phyloP scores from a whole-genome alignment of 2,113 vertebrate species.

The Mormyrus lacerda region DNA sequence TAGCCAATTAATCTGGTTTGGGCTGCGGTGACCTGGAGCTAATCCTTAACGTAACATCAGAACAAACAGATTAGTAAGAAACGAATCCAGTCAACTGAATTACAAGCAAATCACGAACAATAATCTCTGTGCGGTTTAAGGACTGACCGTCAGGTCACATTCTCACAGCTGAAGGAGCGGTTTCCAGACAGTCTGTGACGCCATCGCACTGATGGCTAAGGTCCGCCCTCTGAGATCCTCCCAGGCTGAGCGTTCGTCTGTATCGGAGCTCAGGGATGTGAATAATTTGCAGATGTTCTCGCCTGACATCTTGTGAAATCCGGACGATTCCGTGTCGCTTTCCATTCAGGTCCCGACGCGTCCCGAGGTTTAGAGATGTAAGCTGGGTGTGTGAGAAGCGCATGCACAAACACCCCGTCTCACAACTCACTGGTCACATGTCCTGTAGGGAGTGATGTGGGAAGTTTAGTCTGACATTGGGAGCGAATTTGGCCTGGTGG shows the following conservation, averaged over 20 bases:
- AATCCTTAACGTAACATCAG: background rate
- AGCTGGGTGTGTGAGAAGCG: background rate
- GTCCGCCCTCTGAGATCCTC: background rate
- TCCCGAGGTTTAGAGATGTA: background rate
- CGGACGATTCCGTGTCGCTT: background rate
- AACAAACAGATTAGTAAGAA: background rate
- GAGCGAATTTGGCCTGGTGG: background rate
- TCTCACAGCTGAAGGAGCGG: background rate
- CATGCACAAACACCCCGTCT: background rate
- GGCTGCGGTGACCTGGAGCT: background rate
- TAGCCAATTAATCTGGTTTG: background rate
- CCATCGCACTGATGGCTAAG: background rate
- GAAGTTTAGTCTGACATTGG: background rate
- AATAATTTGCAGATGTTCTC: background rate
- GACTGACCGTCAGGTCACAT: background rate
- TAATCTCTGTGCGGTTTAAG: background rate
- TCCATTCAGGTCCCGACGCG: background rate
- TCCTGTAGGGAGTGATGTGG: background rate
- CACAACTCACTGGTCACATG: background rate
- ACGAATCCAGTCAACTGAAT: background rate
- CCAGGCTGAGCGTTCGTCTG: background rate
- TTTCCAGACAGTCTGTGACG: background rate
- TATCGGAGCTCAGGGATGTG: background rate
- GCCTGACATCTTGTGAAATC: background rate
- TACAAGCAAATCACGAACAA: background rate